A percentile compares a stretch with the other conserved stretches of the same genome.
Evolutionary conservation across 2,888 invertebrate genomes (phyloP).

Genomic region (Cordilura impudica): DNA sequence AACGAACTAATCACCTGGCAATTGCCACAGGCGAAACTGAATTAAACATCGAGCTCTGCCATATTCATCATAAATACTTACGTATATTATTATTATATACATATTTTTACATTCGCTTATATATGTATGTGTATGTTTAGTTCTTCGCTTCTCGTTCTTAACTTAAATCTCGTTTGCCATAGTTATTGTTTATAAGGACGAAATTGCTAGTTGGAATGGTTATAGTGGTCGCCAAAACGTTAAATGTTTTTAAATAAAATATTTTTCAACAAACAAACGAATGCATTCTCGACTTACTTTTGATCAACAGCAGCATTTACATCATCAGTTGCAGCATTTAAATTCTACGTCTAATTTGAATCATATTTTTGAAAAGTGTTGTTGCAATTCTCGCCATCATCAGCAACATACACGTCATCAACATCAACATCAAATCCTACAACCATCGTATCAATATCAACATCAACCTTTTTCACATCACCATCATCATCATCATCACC

Average conservation of each 20-base stretch:
- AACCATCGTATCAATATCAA: slow-evolving; percentile 47
- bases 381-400: slow-evolving; percentile 68
- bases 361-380: slow-evolving; percentile 72
- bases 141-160: neutral
- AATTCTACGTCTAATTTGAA: slow-evolving; percentile 65
- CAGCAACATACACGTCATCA: slow-evolving; percentile 38
- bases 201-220: neutral
- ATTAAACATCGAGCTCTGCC: neutral
- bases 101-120: no score
- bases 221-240: slow-evolving; percentile 12
- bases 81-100: no score
- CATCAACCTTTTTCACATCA: slow-evolving; percentile 59
- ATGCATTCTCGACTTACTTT: slow-evolving; percentile 74
- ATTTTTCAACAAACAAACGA: slow-evolving; percentile 66
- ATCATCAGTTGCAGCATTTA: slow-evolving; percentile 68
- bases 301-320: slow-evolving; percentile 71
- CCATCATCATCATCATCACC: slow-evolving; percentile 60
- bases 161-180: neutral
- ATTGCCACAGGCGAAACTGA: neutral
- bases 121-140: neutral
- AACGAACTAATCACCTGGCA: neutral
- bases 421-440: slow-evolving; percentile 52
- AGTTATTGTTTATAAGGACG: slow-evolving; percentile 20
- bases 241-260: slow-evolving; percentile 7
- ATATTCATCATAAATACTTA: neutral